Conservation (phyloP, 2,797 vertebrate species). For the Spondyliosoma cantharus region DNA sequence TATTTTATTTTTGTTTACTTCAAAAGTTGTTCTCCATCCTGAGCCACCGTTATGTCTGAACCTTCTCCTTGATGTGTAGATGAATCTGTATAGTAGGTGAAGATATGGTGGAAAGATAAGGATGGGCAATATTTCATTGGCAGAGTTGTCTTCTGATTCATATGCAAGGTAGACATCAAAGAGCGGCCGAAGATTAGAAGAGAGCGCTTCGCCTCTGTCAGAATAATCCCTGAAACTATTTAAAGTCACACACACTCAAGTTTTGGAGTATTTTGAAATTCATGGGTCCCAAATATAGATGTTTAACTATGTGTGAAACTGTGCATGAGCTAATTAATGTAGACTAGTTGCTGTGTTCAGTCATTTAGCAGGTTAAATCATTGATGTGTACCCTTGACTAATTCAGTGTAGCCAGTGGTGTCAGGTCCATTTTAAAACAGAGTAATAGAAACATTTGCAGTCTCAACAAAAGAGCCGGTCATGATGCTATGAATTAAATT, state of each 20-base stretch:
- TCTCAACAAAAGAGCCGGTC: not conserved
- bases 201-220: conserved; percentile 53
- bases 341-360: conserved; percentile 4
- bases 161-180: conserved; percentile 62
- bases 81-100: conserved; percentile 1
- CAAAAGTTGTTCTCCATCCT: conserved; percentile 18
- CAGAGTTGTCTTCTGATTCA: conserved; percentile 51
- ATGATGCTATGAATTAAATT: not conserved
- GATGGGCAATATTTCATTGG: conserved; percentile 54
- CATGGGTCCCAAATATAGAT: conserved; percentile 44
- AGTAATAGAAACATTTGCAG: not conserved
- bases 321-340: conserved; percentile 14
- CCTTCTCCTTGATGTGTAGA: conserved; percentile 29
- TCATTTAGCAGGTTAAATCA: conserved; percentile 29
- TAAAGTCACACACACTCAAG: conserved; percentile 41
- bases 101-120: conserved; percentile 49
- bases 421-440: not conserved
- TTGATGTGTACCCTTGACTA: not conserved
- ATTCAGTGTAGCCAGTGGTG: not conserved
- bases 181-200: conserved; percentile 57
- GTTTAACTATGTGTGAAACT: conserved; percentile 6
- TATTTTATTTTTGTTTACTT: conserved; percentile 4
- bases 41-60: conserved; percentile 3
- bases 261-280: conserved; percentile 31
- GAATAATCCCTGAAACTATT: conserved; percentile 57